Base-by-base conservation (phyloP, 2,113 vertebrate genomes). In the Hemicordylus capensis region DNA sequence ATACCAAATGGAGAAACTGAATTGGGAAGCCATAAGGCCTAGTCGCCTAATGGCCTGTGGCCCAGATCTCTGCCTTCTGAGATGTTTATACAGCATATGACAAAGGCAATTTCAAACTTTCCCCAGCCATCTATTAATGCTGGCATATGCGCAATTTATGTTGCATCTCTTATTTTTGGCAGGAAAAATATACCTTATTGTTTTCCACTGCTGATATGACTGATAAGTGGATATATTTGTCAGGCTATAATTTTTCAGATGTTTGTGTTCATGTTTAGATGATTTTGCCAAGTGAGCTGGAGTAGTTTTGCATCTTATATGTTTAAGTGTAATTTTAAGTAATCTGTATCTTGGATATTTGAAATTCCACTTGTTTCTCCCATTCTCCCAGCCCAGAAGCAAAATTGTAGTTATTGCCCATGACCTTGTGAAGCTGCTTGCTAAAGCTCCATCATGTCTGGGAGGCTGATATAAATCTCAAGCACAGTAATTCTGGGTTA, bases 181-280 rank as follows among this genome's bases (percentile, higher is more conserved):
- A 78, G 66, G 81, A 85, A 70, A 78, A 85, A 75, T 77, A 77
- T 78, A 70, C 20, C 64, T 61, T 76, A 70, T 70, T 70, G 51
- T 69, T 70, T 78, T 37, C 39, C 10, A 26, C 39, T 42, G 59
- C 31, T 48, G 51, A 69, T 58, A 31, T 78, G 75, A 78, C 64
- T 70, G 64, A 78, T 56, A 28, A 59, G 78, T 69, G 39, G 31
- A 61, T 59, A 34, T 15, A 46, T 58, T 77, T 69, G 37, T 61
- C 75, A 77, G 75, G 37, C 74, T 85, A 37, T 61, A 85, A 85
- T 72, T 85, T 76, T 37, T 48, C 39, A 78, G 54, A 78, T 26
- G 70, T 58, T 70, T 46, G 48, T 46, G 14, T 70, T 59, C 39
- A 34, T 59, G 37, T 70, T 56, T 54, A 76, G 63, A 64, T 76